These are phyloP conservation scores for Caretta caretta DNA, from an alignment of 2,113 vertebrate species.

Conservation along the genomic window DNA sequence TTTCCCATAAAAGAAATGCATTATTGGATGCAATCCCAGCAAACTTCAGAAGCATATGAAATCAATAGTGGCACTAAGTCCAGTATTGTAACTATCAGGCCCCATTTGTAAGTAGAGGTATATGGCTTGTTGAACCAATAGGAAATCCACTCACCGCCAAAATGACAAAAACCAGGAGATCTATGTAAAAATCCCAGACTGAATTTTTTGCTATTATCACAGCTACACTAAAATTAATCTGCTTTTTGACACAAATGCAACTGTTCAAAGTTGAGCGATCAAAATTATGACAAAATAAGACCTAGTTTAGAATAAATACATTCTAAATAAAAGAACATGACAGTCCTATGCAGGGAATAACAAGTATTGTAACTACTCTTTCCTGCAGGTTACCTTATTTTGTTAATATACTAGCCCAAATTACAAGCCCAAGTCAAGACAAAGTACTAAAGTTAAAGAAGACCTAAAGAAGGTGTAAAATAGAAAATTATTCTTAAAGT, in stretches of 20 bases:
- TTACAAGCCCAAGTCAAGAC: neutral
- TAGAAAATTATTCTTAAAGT: neutral
- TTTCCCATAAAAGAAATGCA: neutral
- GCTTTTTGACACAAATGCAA: neutral
- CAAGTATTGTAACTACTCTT: neutral
- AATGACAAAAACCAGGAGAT: neutral
- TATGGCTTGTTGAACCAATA: neutral
- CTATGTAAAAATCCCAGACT: neutral
- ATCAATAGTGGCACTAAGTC: neutral
- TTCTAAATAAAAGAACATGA: slow-evolving; percentile 17
- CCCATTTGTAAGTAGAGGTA: neutral
- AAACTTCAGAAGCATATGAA: neutral
- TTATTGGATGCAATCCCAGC: neutral
- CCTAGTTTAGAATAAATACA: neutral
- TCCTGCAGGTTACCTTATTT: neutral
- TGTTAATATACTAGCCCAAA: neutral
- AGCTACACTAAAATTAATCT: neutral
- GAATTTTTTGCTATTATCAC: neutral
- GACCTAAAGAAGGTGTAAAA: rapidly evolving
- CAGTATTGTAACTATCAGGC: neutral
- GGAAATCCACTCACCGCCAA: neutral
- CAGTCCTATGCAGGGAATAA: neutral
- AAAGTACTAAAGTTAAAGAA: rapidly evolving
- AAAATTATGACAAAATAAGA: neutral
- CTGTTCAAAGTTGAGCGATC: neutral